Evolutionary conservation across 1,140 invertebrate species (phyloP), one percentile per base, ranked within the genome.

Genomic region (Parapsyche elsis): DNA sequence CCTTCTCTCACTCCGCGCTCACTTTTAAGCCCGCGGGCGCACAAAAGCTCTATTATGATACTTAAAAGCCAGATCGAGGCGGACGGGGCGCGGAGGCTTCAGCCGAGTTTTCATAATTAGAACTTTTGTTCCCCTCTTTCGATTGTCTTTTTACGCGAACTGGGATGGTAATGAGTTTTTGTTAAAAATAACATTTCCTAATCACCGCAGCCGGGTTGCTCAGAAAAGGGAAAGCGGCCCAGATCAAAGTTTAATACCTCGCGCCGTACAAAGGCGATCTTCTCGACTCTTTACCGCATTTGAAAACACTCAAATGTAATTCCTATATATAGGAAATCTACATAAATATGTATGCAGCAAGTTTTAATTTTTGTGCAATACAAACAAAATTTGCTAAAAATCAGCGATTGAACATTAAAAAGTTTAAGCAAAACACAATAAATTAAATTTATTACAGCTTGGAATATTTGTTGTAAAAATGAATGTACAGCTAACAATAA

Each of bases 121-220:
- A 77, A 61, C 75, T 77, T 78, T 80, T 82, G 76, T 71, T 82
- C 80, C 64, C 53, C 57, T 76, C 70, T 76, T 46, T 71, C 45
- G 79, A 59, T 80, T 80, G 79, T 82, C 79, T 78, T 80, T 82
- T 82, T 82, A 67, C 7, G 76, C 79, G n/a, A 16, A 74, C 70
- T 23, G 61, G 53, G 71, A 78, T 61, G 74, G 76, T 82, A 82
- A 82, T 82, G 81, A 82, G 81, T 78, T 82, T 82, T 79, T 82
- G 61, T 82, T 80, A 76, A 80, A 81, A 82, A 80, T 78, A 78
- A 75, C 75, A 80, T 76, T 78, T 82, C 76, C 64, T 78, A 81
- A 80, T 78, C 70, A 76, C 53, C 24, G 73, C 57, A 46, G 57
- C 44, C 46, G 53, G 26, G 70, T 38, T 10, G 12, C 67, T 26